Conservation (phyloP, 2,113 vertebrate species). For the Gymnocephalus cernua region DNA sequence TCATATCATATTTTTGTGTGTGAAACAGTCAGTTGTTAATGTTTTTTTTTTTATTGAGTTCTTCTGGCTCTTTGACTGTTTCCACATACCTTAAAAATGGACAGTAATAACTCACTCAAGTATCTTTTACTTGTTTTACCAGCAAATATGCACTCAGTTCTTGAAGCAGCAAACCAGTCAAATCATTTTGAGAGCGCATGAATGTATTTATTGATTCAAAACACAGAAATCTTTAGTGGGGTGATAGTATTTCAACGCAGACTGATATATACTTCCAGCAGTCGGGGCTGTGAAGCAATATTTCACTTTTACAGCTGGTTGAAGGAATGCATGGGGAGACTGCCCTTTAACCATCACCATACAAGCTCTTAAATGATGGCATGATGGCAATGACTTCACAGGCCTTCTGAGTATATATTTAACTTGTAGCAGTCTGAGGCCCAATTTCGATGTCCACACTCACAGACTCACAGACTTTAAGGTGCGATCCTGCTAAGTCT, state of each 20-base stretch:
- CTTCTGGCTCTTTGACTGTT: neutral
- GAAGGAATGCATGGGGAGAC: neutral
- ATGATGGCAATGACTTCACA: conserved; percentile 11
- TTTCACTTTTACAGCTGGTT: conserved; percentile 41
- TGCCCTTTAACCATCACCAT: conserved; percentile 21
- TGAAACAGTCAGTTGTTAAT: conserved; percentile 1
- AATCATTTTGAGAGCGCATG: conserved; percentile 34
- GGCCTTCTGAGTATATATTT: neutral
- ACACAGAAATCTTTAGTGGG: conserved; percentile 22
- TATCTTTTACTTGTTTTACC: conserved; percentile 13
- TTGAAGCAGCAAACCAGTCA: conserved; percentile 36
- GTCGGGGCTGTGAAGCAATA: neutral
- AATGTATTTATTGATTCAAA: conserved; percentile 63
- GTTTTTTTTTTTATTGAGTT: conserved; percentile 17
- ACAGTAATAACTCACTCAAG: conserved; percentile 6
- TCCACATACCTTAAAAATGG: conserved; percentile 13
- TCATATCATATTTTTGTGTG: conserved; percentile 3
- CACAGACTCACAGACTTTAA: no score
- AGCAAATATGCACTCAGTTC: neutral
- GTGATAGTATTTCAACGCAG: conserved; percentile 5
- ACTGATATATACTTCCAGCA: conserved; percentile 23
- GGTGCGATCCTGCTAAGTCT: no score
- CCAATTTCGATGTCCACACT: no score
- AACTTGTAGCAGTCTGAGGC: neutral
- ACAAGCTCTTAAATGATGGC: neutral